phyloP scores from a whole-genome alignment of 2,888 invertebrate species.

The Watsonalla cultraria region DNA sequence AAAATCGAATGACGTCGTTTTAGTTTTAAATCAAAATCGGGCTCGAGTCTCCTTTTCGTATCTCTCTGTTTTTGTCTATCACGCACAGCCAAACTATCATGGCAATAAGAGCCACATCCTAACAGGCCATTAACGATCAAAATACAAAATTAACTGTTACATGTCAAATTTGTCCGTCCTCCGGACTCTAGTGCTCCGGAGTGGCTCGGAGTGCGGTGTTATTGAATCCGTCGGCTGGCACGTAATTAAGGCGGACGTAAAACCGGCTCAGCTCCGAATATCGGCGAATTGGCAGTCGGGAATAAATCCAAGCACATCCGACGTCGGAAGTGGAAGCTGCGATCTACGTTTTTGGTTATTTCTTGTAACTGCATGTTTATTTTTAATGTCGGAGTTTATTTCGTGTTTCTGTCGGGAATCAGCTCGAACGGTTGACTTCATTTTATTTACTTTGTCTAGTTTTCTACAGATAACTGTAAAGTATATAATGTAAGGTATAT shows the following conservation, averaged over 20 bases:
- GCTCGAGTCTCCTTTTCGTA: too few relatives aligned
- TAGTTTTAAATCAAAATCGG: too few relatives aligned
- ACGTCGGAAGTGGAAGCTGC: slow-evolving; percentile 8
- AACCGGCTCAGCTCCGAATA: slow-evolving; percentile 5
- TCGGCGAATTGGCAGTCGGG: slow-evolving; percentile 7
- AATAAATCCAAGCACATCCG: slow-evolving; percentile 10
- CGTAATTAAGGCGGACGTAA: slow-evolving; percentile 7
- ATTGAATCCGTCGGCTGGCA: slow-evolving; percentile 3
- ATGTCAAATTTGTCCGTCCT: not conserved
- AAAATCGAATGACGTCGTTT: too few relatives aligned
- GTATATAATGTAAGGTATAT: not conserved
- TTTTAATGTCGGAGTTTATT: not conserved
- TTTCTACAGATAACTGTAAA: too few relatives aligned
- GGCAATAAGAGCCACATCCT: not conserved
- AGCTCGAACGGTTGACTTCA: too few relatives aligned
- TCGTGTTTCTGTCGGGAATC: not conserved
- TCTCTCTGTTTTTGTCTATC: too few relatives aligned
- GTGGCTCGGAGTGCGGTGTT: not conserved
- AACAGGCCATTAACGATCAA: not conserved
- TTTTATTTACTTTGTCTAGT: not conserved
- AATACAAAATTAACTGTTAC: not conserved
- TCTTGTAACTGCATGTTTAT: slow-evolving; percentile 1
- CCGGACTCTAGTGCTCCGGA: too few relatives aligned
- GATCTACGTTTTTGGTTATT: slow-evolving; percentile 3
- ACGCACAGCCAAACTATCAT: too few relatives aligned